A percentile compares a stretch with the other conserved stretches of the same genome.
Conservation (phyloP, 2,113 vertebrate genomes). For the Cyanoderma ruficeps region DNA sequence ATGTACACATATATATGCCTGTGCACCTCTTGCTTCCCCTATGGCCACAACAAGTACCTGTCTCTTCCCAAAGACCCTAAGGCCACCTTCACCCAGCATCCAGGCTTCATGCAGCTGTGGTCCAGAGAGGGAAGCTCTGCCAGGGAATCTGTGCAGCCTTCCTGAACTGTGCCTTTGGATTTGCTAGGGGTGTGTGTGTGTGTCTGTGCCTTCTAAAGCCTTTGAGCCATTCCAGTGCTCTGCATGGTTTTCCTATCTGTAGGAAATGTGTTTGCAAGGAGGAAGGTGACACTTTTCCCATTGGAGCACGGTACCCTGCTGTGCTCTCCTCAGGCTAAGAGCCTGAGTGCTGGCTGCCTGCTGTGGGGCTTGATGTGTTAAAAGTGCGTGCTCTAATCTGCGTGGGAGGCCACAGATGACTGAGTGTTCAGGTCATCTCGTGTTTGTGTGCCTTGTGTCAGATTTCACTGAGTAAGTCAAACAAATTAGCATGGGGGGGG, state of each 20-base stretch:
- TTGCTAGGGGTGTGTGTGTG: neutral
- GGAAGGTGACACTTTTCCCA: neutral
- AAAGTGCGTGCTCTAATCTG: neutral
- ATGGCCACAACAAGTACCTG: neutral
- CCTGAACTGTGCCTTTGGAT: neutral
- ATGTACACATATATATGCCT: neutral
- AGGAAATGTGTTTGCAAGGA: neutral
- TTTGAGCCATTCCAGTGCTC: neutral
- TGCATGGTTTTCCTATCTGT: neutral
- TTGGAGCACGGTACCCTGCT: rapidly evolving
- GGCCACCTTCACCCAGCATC: neutral
- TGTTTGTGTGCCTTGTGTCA: neutral
- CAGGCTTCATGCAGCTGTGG: neutral
- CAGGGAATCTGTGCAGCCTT: neutral
- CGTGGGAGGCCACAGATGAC: neutral
- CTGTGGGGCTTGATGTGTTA: neutral
- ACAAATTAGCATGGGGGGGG: neutral
- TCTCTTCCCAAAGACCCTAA: neutral
- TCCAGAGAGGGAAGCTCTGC: neutral
- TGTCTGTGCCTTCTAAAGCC: neutral
- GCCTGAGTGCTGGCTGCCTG: neutral
- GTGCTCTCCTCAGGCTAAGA: rapidly evolving
- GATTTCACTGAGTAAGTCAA: neutral
- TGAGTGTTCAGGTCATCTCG: neutral
- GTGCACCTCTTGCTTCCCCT: neutral